Evolutionary conservation across 2,113 vertebrate genomes (phyloP), one percentile per base, ranked within the genome.

Genomic region (Myanophis thanlyinensis): DNA sequence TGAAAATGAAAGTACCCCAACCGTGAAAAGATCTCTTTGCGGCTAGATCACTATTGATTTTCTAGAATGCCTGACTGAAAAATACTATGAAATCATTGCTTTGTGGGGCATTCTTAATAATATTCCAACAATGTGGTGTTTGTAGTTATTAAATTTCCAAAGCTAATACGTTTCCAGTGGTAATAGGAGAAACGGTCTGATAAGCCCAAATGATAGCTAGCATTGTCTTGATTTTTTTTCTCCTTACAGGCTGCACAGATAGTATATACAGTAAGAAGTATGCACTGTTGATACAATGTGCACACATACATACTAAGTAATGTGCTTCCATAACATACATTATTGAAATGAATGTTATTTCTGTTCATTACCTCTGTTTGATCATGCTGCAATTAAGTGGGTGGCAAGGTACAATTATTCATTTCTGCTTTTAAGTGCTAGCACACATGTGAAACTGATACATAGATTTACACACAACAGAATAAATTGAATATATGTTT

Each of bases 341-440:
- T 96, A 97, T 94, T 96, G 96, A 95, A 97, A 97, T 93, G 97
- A 95, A 96, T 97, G 97, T 96, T 96, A 96, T 95, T 97, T 95
- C 97, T 94, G 89, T 97, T 98, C 97, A 95, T 96, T 97, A 95
- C 95, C 96, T 92, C 93, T 94, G 94, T 97, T 96, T 23, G 96
- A 91, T 94, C 95, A 95, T 95, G 97, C 96, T 93, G 97, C 97
- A 97, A 95, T 98, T 98, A 98, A 97, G 97, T 97, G 96, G 94
- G 95, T 94, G 89, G 93, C 93, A 97, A 96, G 96, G 93, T 98
- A 97, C 96, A 97, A 93, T 95, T 89, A 89, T 92, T 54, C 85
- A 91, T 96, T 91, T 90, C 88, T 90, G 89, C 92, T 95, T 96
- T 86, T 96, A 49, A 93, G 92, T 95, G 93, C 93, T 48, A 94